These are phyloP conservation scores for Drosophila basisetae DNA, from an alignment of 2,888 invertebrate species.

Conservation along the genomic window DNA sequence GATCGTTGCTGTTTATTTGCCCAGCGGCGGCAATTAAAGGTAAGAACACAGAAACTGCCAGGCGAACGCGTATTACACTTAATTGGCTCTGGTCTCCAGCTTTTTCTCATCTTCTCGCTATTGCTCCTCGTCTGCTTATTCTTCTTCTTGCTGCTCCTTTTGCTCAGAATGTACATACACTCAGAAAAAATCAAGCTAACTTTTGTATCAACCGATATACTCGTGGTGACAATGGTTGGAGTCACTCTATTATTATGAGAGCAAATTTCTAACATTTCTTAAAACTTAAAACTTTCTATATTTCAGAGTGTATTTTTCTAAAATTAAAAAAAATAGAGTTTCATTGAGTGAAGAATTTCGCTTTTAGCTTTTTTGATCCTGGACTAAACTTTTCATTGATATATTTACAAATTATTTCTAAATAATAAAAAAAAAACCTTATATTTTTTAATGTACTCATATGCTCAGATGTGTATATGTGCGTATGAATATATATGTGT, in stretches of 20 bases:
- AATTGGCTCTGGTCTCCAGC: conserved; percentile 59
- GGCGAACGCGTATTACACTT: conserved; percentile 51
- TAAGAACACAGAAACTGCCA: conserved; percentile 37
- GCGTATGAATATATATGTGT: not conserved
- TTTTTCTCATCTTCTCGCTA: conserved; percentile 10
- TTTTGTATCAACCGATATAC: too few relatives aligned
- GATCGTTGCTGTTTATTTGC: conserved; percentile 21
- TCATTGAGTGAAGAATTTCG: too few relatives aligned
- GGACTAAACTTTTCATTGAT: not conserved
- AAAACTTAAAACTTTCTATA: too few relatives aligned
- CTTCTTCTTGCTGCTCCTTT: conserved; percentile 7
- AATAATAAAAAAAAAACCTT: too few relatives aligned
- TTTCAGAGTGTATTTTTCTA: too few relatives aligned
- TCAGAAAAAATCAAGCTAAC: not conserved
- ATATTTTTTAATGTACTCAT: not conserved
- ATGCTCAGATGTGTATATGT: not conserved
- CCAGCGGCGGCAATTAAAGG: conserved; percentile 59
- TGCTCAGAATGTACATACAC: not conserved
- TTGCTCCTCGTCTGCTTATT: conserved; percentile 10
- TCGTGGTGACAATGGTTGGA: too few relatives aligned
- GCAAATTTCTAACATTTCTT: too few relatives aligned
- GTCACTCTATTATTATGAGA: too few relatives aligned
- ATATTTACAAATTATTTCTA: not conserved
- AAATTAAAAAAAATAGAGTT: too few relatives aligned
- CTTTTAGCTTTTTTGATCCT: too few relatives aligned